Base-by-base conservation (phyloP, 2,888 invertebrate genomes). In the Pseudoips prasinana region DNA sequence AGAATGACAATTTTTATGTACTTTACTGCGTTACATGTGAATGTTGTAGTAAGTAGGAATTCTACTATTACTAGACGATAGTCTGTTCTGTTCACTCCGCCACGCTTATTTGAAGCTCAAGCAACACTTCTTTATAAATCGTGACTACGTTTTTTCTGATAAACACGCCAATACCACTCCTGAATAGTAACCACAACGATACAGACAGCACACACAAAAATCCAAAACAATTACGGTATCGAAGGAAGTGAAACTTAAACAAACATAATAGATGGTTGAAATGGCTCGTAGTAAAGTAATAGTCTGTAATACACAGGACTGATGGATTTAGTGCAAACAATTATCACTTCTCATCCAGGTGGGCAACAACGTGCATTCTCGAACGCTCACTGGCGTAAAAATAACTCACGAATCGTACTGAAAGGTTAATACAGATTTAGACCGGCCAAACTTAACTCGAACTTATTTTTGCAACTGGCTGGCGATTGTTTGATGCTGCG, bases 361-460 rank as follows among this genome's bases (percentile, higher is more conserved):
- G 20, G 20, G n/a, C 20, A n/a, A n/a, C 59, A 58, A 45, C 49
- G 44, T 65, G 73, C 79, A 73, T 74, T 73, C 74, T 62, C 67
- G 56, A 62, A 64, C 56, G 71, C 70, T 59, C 58, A 44, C 39
- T 38, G 52, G 39, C 52, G 48, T 81, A 81, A 73, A 70, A 73
- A 78, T 85, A 85, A 69, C 46, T 39, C 50, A 62, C 71, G 62
- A 64, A 66, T 68, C 64, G 14, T 20, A 67, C 76, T 72, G 56
- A 85, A 85, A 85, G 85, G 85, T 83, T 81, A 75, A 51, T 64
- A 68, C 80, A 63, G 67, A 85, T 73, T 81, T 82, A 84, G 84
- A 75, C 49, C 42, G 46, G 70, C 80, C 77, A 82, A 83, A 84
- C 82, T 85, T 85, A 84, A 84, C 80, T 62, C 56, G 40, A 54